Evolutionary conservation across 2,888 invertebrate species (phyloP), one percentile per base, ranked within the genome.

Genomic region (Gnatocerus cornutus): DNA sequence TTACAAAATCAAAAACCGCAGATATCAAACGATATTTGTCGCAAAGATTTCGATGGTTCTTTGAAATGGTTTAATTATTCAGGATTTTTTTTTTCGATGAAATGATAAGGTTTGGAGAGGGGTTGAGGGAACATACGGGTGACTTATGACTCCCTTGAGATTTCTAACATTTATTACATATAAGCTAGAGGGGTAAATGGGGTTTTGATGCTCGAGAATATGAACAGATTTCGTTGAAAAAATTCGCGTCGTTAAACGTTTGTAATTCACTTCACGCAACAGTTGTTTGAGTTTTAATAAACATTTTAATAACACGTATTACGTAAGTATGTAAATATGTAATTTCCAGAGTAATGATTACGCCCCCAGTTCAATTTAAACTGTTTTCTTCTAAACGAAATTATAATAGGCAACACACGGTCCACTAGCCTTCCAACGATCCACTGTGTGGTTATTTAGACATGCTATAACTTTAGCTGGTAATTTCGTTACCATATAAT

Each of bases 401-500:
- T 76, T 77, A 78, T 75, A 77, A 77, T 75, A 73, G 71, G 61
- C 55, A 75, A 76, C 74, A 72, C 73, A 79, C 76, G 79, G 77
- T 77, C 77, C 76, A 78, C 74, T 76, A 77, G 74, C 71, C 73
- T 73, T 59, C 59, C 50, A 58, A 67, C 67, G 67, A 59, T 67
- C 27, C 43, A 46, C 43, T 61, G 65, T 68, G 68, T 62, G 68
- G 76, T 78, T 72, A 73, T 76, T 73, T 75, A 73, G 73, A 75
- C 75, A 73, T 72, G 74, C 74, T 70, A 72, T 74, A 77, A 74
- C 74, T 73, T 73, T 73, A 64, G 46, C 71, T 71, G 71, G 74
- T 79, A 78, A 79, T 79, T 78, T 78, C 68, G 73, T 76, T 71
- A 72, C 73, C 73, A 77, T 81, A 78, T 82, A 82, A 82, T 82